Percentiles rank a stretch among this genome's conserved stretches.
These are phyloP conservation scores for Synergus umbraculus DNA, from an alignment of 2,888 invertebrate genomes.

Conservation along the genomic window DNA sequence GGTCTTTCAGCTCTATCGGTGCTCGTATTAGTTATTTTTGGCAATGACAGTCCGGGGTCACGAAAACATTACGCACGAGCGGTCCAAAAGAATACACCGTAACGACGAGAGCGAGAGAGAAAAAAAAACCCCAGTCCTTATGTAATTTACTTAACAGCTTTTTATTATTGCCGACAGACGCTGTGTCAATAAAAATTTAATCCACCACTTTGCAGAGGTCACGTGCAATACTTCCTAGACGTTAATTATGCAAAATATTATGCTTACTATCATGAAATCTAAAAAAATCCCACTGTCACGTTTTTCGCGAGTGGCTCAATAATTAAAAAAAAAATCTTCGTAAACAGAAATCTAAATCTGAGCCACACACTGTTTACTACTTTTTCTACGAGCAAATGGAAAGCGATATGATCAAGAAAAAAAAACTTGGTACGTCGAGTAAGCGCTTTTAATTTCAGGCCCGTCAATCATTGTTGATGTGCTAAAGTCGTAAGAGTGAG, in stretches of 20 bases:
- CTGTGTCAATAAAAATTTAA: constrained; percentile 15
- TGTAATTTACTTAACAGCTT: constrained; percentile 36
- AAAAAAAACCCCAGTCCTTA: constrained; percentile 22
- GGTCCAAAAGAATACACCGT: constrained; percentile 40
- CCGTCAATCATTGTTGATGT: constrained; percentile 11
- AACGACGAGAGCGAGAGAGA: constrained; percentile 28
- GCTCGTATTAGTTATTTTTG: constrained; percentile 69
- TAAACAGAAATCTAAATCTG: constrained; percentile 23
- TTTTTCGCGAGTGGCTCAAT: not conserved
- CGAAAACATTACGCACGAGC: constrained; percentile 64
- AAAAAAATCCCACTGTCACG: not conserved
- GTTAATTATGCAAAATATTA: not conserved
- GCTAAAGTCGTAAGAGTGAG: not conserved
- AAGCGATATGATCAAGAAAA: constrained; percentile 19
- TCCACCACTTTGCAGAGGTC: not conserved
- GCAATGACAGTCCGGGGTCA: constrained; percentile 70
- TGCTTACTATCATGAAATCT: not conserved
- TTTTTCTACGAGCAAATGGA: not conserved
- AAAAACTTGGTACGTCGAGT: not conserved
- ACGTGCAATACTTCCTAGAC: not conserved
- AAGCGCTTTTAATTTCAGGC: constrained; percentile 17
- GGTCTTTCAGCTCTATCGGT: constrained; percentile 65
- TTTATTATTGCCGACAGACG: constrained; percentile 27
- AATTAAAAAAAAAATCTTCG: not conserved
- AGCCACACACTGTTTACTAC: constrained; percentile 8